These are phyloP conservation scores for Lasaia peninsularis DNA, from an alignment of 1,140 invertebrate genomes.

Conservation along the genomic window DNA sequence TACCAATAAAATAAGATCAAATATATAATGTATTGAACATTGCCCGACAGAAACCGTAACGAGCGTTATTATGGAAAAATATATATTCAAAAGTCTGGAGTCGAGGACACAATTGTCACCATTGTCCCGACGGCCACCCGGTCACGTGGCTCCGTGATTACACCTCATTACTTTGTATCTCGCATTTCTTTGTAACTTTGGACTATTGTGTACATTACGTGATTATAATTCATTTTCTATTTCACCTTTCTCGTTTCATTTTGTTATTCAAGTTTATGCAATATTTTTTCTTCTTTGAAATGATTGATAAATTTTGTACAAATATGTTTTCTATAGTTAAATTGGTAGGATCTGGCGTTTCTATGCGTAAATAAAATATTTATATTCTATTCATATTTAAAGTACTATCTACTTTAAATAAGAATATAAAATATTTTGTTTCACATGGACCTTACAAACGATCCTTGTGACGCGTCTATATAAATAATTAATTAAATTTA, in stretches of 20 bases:
- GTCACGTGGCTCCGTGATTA: background rate
- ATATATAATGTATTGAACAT: slow-evolving; percentile 5
- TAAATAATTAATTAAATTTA: no score
- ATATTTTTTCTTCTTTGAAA: background rate
- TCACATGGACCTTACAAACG: no score
- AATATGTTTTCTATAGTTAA: no score
- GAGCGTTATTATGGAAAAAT: background rate
- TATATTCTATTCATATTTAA: no score
- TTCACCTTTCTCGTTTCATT: no score
- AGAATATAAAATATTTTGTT: no score
- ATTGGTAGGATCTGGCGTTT: no score
- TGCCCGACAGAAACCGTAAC: background rate
- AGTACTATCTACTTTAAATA: no score
- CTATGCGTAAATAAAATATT: no score
- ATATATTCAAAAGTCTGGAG: slow-evolving; percentile 7
- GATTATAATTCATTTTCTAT: background rate
- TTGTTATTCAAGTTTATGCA: no score
- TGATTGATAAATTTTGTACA: no score
- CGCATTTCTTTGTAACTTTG: background rate
- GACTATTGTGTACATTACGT: background rate
- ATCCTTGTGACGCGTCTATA: no score
- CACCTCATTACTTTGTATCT: background rate
- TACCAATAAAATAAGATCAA: slow-evolving; percentile 1
- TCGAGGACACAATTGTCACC: background rate
- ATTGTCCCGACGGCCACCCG: slow-evolving; percentile 1